Conservation (phyloP, 2,113 vertebrate species). For the Tyrannus savana region DNA sequence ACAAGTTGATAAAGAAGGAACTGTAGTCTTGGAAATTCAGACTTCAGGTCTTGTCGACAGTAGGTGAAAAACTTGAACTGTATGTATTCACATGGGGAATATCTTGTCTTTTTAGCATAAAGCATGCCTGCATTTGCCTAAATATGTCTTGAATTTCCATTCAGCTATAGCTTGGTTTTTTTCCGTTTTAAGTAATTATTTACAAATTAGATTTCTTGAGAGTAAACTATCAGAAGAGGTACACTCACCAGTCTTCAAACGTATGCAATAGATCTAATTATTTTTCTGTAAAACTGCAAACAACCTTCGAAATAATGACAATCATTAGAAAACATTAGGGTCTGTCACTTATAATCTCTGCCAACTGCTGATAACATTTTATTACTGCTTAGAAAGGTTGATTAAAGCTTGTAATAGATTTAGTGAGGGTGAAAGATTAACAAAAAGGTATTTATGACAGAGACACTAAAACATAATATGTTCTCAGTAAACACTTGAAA, state of each 20-base stretch:
- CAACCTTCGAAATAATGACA: constrained; percentile 32
- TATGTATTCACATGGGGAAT: not conserved
- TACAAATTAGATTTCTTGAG: constrained; percentile 57
- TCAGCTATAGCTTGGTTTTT: not conserved
- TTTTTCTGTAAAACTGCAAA: constrained; percentile 42
- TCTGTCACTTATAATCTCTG: constrained; percentile 35
- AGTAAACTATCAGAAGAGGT: constrained; percentile 3
- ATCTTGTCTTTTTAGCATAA: not conserved
- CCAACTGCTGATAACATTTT: constrained; percentile 42
- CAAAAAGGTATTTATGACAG: constrained; percentile 61
- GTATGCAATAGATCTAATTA: constrained; percentile 28
- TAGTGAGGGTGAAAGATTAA: constrained; percentile 57
- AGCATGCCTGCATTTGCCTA: not conserved
- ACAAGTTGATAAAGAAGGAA: not conserved
- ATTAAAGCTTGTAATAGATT: not conserved
- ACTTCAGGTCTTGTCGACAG: not conserved
- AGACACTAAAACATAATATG: constrained; percentile 2
- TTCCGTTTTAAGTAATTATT: constrained; percentile 50
- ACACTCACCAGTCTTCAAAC: not conserved
- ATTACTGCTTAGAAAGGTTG: constrained; percentile 26
- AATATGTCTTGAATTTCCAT: not conserved
- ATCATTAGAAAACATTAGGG: constrained; percentile 45
- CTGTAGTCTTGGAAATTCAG: not conserved
- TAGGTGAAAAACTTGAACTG: not conserved
- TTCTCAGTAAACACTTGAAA: constrained; percentile 19